Evolutionary conservation across 64 coral and sea anemone genomes (phyloP), one percentile per base, ranked within the genome.

Genomic region (Montipora foliosa): DNA sequence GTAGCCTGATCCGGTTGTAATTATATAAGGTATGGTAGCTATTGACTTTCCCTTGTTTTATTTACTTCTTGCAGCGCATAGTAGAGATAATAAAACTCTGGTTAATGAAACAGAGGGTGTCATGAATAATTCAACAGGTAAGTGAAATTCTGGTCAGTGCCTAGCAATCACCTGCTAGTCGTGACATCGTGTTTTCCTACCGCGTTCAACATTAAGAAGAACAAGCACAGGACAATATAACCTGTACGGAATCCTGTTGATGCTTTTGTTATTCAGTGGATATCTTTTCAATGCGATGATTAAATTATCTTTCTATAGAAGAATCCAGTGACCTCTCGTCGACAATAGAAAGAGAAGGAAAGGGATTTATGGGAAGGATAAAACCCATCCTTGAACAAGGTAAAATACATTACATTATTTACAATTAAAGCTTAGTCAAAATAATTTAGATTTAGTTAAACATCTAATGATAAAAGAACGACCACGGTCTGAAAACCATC

Each of bases 351-450:
- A 46, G 17, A 48, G 61, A 69, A 70, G 82, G 82, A 19, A 86
- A 71, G n/a, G 45, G 16, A 24, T 24, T 67, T 25, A 44, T n/a
- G 3, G 60, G 61, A 19, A 19, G 51, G 2, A 86, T 86, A 22
- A 86, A 86, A 12, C 82, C 82, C 4, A 86, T 86, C 47, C 62
- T 86, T 21, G 13, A 86, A 45, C 82, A 86, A 86, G 82, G 82
- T 86, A 44, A 55, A 55, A 9, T 48, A 17, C 9, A 12, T 78
- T 15, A 47, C 16, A 55, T 12, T 77, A 47, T 44, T 37, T 37
- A 37, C 37, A 37, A 37, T 37, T 37, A 37, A 37, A 37, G 2
- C 37, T 37, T 37, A 37, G 37, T 37, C 37, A 37, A 37, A 37
- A 37, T 37, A 37, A 37, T 37, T 37, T 37, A 37, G 37, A 37